Base-by-base conservation (phyloP, 1,140 invertebrate genomes). In the Drosophila nannoptera region DNA sequence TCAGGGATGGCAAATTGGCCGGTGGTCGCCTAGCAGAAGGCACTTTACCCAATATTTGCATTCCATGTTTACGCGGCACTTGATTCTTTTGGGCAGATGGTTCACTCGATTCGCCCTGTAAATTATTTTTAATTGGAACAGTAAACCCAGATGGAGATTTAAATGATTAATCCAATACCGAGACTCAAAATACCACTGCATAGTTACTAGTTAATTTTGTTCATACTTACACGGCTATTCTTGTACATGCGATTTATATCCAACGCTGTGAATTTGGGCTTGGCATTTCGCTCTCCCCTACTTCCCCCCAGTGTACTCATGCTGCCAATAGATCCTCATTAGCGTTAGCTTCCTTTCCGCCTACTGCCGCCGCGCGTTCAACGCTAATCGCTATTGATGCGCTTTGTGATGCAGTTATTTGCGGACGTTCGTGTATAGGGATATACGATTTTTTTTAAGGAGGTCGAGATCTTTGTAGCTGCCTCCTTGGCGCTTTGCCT, bases 31-130 rank as follows among this genome's bases (percentile, higher is more conserved):
- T 94, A 90, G 96, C 95, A 90, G 94, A 96, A 90, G 96, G 96
- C 91, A 98, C 96, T 94, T 98, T 98, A 92, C 97, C 97, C 94
- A 99, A 94, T 92, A 94, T 96, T 95, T 98, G 97, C 94, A 98
- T 96, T 93, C 97, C 97, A 98, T 98, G 96, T 95, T 98, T 97
- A 90, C 95, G 94, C 88, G 93, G 93, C 92, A 94, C 92, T 92
- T 95, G 94, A 91, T 94, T 96, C 92, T 96, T 96, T 87, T 95
- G 94, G 90, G 94, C 94, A 87, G 94, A 94, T 88, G 95, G 94
- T 91, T 96, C 95, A 88, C 93, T 94, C 90, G 94, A 94, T 92
- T 98, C 96, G 89, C 96, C 96, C 95, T 97, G 83, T 36, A 42
- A 48, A 8, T 4, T 5, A 1, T 52, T 31, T 7, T 49, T 8